Base-by-base conservation (phyloP, 1,140 invertebrate species). In the Ganaspis sp. region DNA sequence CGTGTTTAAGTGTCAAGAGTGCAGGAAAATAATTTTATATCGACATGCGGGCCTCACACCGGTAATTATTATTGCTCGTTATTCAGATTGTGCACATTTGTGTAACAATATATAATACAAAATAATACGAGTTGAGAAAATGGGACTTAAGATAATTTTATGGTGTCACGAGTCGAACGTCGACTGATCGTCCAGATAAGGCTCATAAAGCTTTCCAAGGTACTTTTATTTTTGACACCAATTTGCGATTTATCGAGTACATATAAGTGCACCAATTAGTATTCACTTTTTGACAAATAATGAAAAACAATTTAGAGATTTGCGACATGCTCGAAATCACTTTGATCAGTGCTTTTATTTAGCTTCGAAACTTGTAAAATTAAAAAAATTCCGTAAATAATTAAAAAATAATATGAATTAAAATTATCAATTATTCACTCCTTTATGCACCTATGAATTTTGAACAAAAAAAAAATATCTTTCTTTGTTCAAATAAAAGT, bases 61-160 rank as follows among this genome's bases (percentile, higher is more conserved):
- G 58, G 23, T 64, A 26, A 64, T 64, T 64, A 64, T 34, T 34
- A 64, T 58, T 21, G 53, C 53, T 58, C 23, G 58, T 64, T 26
- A 64, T 29, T 29, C 53, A 58, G 19, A 64, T 64, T 64, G 29
- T n/a, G 12, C 19, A 58, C 26, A 64, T 64, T 64, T 64, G 26
- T 64, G 58, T 29, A 29, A 64, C 58, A 64, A 64, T 64, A 64
- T 64, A 29, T 64, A 29, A 34, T 26, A 26, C 58, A 29, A 64
- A 64, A 64, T 64, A 64, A 64, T 64, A 64, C 58, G 58, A 15
- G n/a, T 64, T 29, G 58, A 64, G 26, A 64, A 64, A 29, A 64
- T 64, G 11, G 21, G 12, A 34, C 21, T 12, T 26, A 15, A 29
- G 58, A 34, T 64, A 64, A 64, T 64, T 34, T 64, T 15, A 64